phyloP scores from a whole-genome alignment of 2,888 invertebrate species.

The Nycteola revayana region DNA sequence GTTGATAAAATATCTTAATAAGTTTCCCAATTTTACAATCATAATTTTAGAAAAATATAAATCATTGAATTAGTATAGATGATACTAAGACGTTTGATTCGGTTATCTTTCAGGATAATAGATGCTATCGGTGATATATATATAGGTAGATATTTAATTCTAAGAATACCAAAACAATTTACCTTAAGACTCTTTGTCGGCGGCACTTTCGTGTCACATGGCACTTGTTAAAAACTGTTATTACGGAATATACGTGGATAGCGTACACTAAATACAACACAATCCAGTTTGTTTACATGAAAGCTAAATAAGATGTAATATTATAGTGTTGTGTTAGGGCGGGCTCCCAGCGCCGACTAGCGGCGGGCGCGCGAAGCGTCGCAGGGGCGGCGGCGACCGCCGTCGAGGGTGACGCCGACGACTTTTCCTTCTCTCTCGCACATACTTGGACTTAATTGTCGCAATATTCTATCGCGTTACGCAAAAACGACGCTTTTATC shows the following conservation, averaged over 20 bases:
- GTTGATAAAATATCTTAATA: too few relatives aligned
- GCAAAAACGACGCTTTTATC: slow-evolving; percentile 77
- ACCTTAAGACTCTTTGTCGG: slow-evolving; percentile 25
- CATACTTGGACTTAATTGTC: slow-evolving; percentile 58
- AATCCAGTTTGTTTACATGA: slow-evolving; percentile 73
- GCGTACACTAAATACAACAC: slow-evolving; percentile 45
- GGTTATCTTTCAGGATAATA: too few relatives aligned
- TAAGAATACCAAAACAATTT: slow-evolving; percentile 10
- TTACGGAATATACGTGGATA: slow-evolving; percentile 5
- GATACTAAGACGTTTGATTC: too few relatives aligned
- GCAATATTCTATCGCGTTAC: slow-evolving; percentile 53
- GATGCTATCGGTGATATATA: too few relatives aligned
- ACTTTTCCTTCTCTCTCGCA: slow-evolving; percentile 56
- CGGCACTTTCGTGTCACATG: slow-evolving; percentile 13
- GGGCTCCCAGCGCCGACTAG: slow-evolving; percentile 76
- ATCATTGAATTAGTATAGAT: too few relatives aligned
- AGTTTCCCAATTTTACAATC: too few relatives aligned
- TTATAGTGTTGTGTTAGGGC: slow-evolving; percentile 67
- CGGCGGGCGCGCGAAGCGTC: slow-evolving; percentile 55
- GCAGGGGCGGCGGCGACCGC: slow-evolving; percentile 56
- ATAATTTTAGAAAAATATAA: too few relatives aligned
- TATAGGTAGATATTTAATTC: too few relatives aligned
- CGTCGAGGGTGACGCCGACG: slow-evolving; percentile 40
- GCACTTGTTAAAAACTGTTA: neutral
- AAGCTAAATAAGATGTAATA: slow-evolving; percentile 55